Evolutionary conservation across 1,140 invertebrate genomes (phyloP), one percentile per base, ranked within the genome.

Genomic region (Notospermus geniculatus): DNA sequence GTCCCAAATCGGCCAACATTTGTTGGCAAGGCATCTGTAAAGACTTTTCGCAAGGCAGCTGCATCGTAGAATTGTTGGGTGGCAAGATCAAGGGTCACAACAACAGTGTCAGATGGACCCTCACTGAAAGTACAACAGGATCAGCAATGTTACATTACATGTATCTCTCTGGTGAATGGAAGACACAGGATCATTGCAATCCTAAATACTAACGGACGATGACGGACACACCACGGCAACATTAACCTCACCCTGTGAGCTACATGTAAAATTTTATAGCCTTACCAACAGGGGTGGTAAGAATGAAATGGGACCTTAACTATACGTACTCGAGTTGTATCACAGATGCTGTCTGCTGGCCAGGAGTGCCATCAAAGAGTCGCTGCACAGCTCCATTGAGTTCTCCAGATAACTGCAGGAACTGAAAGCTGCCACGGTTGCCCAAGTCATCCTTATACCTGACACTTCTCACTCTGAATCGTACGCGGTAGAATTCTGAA

Each of bases 31-130:
- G 71, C 70, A 29, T 76, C 67, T 58, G 76, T 71, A 15, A 85
- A 55, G 2, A 71, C 61, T 23, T 74, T 67, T 52, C 73, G 70
- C n/a, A 85, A 67, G 0, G 60, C 70, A 7, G 74, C 54, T 28
- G 69, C 60, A 30, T 84, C 69, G 56, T 74, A 69, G 61, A 69
- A 80, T 13, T 77, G 78, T 28, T 78, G 63, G 43, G 82, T 81
- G 22, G 80, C 81, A 15, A 86, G 59, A 66, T 87, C 85, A 23
- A 78, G 67, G 2, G 74, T 76, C 27, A 78, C 78, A 54, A 77
- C 39, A 9, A 69, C 27, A 29, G 63, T 66, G 9, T 63, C 11
- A 19, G n/a, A 57, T 45, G 36, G 27, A 57, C 66, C n/a, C 41
- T 59, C 22, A 63, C 65, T 59, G 27, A 66, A 64, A 54, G 22